These are phyloP conservation scores for Petrocephalus zakoni DNA, from an alignment of 2,113 vertebrate genomes.

Conservation along the genomic window DNA sequence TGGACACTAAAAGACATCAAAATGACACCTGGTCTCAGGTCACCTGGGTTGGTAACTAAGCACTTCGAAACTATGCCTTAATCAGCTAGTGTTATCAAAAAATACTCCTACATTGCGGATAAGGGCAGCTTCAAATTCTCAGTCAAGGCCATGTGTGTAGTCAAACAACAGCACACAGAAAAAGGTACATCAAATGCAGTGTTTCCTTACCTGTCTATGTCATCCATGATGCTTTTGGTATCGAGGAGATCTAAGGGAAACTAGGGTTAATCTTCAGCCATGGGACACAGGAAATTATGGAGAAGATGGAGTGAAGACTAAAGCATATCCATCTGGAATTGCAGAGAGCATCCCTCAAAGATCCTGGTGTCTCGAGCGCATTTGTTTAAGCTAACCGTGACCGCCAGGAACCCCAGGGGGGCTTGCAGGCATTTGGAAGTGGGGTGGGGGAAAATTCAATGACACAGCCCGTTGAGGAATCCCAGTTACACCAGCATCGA, in stretches of 20 bases:
- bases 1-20: background rate
- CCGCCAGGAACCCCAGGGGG: background rate
- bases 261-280: constrained; percentile 8
- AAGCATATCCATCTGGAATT: constrained; percentile 6
- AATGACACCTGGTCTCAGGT: background rate
- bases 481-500: background rate
- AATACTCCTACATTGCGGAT: background rate
- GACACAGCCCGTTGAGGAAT: background rate
- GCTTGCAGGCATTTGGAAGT: background rate
- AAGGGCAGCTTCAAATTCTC: background rate
- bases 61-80: background rate
- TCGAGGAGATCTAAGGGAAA: background rate
- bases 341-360: background rate
- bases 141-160: background rate
- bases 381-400: background rate
- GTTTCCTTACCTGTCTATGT: constrained; percentile 2
- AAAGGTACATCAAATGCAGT: too few relatives aligned
- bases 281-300: background rate
- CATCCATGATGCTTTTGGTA: background rate
- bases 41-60: background rate
- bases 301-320: background rate
- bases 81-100: background rate
- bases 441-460: background rate
- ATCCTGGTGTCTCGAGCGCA: background rate
- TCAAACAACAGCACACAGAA: background rate